A percentile compares a stretch with the other conserved stretches of the same genome.
Evolutionary conservation across 2,797 vertebrate genomes (phyloP).

Genomic region (Xenopus petersii): DNA sequence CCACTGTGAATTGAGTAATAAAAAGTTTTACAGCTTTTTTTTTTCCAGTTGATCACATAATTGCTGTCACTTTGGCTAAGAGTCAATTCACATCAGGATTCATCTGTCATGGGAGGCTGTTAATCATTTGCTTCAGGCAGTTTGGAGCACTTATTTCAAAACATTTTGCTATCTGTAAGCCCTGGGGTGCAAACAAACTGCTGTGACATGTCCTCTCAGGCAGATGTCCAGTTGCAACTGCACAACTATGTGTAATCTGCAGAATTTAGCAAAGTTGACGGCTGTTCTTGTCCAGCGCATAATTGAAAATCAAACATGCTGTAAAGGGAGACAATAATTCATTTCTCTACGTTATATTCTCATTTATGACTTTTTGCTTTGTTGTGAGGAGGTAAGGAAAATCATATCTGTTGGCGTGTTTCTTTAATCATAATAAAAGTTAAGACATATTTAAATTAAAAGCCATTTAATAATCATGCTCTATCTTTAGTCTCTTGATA

Average conservation of each 20-base stretch:
- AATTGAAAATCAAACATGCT: background rate
- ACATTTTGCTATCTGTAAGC: background rate
- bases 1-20: background rate
- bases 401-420: too few species aligned
- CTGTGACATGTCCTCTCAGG: background rate
- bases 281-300: background rate
- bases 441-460: too few species aligned
- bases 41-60: slow-evolving; percentile 8
- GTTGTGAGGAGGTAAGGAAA: too few species aligned
- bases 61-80: slow-evolving; percentile 10
- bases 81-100: slow-evolving; percentile 1
- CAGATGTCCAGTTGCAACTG: background rate
- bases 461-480: too few species aligned
- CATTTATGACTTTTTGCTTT: too few species aligned
- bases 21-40: slow-evolving; percentile 3
- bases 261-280: background rate
- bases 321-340: too few species aligned
- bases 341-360: too few species aligned
- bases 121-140: slow-evolving; percentile 16
- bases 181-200: background rate
- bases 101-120: background rate
- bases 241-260: background rate
- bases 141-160: background rate
- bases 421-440: too few species aligned
- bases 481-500: too few species aligned